These are phyloP conservation scores for Digitonthophagus gazella DNA, from an alignment of 2,888 invertebrate species.

Conservation along the genomic window DNA sequence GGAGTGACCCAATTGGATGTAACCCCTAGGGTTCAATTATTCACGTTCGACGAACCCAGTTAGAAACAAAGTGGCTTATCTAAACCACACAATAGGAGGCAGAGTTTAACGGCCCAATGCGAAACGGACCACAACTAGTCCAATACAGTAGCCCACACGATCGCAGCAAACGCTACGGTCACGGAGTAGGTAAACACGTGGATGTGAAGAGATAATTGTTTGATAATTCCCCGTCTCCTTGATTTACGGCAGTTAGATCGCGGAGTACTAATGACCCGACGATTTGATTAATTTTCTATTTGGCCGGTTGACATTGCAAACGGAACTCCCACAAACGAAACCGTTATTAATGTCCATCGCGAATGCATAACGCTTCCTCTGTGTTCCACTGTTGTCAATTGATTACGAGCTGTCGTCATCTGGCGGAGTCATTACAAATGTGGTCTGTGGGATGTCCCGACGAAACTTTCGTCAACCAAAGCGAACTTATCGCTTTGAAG, in stretches of 20 bases:
- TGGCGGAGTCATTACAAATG: background rate
- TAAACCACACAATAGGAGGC: conserved; percentile 15
- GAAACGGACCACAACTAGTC: conserved; percentile 29
- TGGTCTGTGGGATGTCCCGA: background rate
- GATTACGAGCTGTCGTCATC: background rate
- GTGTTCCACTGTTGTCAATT: background rate
- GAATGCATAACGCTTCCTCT: background rate
- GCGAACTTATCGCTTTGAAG: too few relatives aligned
- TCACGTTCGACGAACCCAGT: conserved; percentile 23
- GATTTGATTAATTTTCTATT: conserved; percentile 26
- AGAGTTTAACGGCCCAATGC: conserved; percentile 26
- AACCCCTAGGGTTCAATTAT: conserved; percentile 23
- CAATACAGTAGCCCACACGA: conserved; percentile 17
- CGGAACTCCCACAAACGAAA: background rate
- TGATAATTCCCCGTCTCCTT: conserved; percentile 25
- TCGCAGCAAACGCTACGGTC: conserved; percentile 24
- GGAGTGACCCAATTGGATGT: background rate
- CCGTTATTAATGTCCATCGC: background rate
- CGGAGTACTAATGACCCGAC: conserved; percentile 19
- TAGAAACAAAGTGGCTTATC: conserved; percentile 26
- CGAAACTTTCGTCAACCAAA: too few relatives aligned
- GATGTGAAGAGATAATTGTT: conserved; percentile 26
- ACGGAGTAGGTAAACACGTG: conserved; percentile 19
- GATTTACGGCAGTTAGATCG: conserved; percentile 23
- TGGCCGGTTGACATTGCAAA: background rate